phyloP scores from a whole-genome alignment of 2,888 invertebrate genomes.

The Cynaeus angustus region DNA sequence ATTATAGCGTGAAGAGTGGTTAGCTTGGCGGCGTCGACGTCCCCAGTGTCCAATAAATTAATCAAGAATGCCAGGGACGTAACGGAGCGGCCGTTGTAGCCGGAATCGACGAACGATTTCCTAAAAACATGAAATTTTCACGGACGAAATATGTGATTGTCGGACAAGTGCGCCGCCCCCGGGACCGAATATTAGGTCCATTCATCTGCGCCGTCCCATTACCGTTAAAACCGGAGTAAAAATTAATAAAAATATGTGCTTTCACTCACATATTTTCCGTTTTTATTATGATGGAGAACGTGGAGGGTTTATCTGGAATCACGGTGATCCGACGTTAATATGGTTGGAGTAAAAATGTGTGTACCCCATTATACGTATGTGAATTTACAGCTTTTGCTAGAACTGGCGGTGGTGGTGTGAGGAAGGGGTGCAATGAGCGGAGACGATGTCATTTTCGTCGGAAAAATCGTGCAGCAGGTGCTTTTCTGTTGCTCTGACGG shows the following conservation, averaged over 20 bases:
- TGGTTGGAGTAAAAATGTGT: constrained; percentile 71
- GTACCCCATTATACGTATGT: constrained; percentile 69
- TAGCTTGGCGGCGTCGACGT: constrained; percentile 57
- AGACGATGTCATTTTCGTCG: neutral
- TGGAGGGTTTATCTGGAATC: constrained; percentile 53
- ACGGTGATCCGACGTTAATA: constrained; percentile 66
- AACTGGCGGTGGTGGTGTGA: constrained; percentile 11
- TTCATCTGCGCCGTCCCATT: constrained; percentile 44
- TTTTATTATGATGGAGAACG: constrained; percentile 53
- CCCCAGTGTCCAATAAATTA: constrained; percentile 71
- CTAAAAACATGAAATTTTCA: constrained; percentile 7
- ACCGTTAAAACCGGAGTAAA: constrained; percentile 48
- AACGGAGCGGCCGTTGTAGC: constrained; percentile 52
- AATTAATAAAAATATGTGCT: constrained; percentile 53
- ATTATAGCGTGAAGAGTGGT: constrained; percentile 47
- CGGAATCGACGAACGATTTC: constrained; percentile 40
- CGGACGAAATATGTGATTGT: neutral
- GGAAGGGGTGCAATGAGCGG: constrained; percentile 18
- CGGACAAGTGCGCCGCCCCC: constrained; percentile 9
- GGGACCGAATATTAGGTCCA: constrained; percentile 33
- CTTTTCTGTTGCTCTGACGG: constrained; percentile 17
- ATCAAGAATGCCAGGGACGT: constrained; percentile 68
- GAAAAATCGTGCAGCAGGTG: constrained; percentile 42
- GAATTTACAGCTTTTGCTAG: constrained; percentile 62
- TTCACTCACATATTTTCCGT: constrained; percentile 50